Evolutionary conservation across 1,140 invertebrate species (phyloP).

Genomic region (Geopemphigus sp.): DNA sequence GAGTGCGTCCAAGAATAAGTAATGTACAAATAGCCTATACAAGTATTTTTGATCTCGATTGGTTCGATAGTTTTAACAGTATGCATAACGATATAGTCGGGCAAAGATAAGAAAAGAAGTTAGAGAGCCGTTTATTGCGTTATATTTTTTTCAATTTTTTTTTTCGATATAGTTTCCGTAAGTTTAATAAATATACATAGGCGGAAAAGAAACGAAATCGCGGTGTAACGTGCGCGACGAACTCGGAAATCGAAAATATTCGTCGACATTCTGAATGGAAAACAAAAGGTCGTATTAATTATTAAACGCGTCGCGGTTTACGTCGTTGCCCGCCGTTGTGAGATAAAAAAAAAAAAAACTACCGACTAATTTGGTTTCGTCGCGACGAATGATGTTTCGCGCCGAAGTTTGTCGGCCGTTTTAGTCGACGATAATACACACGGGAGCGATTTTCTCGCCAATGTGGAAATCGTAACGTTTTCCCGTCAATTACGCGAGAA

Average conservation of each 20-base stretch:
- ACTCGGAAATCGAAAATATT: background rate
- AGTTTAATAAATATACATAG: background rate
- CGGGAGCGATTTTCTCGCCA: too few relatives aligned
- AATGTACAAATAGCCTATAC: constrained; percentile 29
- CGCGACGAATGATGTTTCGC: too few relatives aligned
- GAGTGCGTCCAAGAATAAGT: constrained; percentile 49
- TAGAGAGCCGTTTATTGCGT: background rate
- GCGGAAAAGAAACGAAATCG: background rate
- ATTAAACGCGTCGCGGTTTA: background rate
- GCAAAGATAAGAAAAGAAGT: constrained; percentile 4
- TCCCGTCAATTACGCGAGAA: too few relatives aligned
- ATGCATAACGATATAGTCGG: background rate
- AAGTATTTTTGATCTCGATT: background rate
- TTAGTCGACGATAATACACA: too few relatives aligned
- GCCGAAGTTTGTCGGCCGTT: too few relatives aligned
- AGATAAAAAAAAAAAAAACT: too few relatives aligned
- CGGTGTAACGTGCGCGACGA: too few relatives aligned
- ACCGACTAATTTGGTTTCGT: too few relatives aligned
- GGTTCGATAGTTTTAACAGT: background rate
- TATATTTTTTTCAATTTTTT: background rate
- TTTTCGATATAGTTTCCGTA: background rate
- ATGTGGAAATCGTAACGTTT: too few relatives aligned
- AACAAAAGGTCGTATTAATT: background rate
- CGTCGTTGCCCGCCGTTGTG: too few relatives aligned
- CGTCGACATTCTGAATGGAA: background rate